Percentiles rank a stretch among this genome's conserved stretches.
These are phyloP conservation scores for Sinocyclocheilus anophthalmus DNA, from an alignment of 2,113 vertebrate genomes.

Conservation along the genomic window DNA sequence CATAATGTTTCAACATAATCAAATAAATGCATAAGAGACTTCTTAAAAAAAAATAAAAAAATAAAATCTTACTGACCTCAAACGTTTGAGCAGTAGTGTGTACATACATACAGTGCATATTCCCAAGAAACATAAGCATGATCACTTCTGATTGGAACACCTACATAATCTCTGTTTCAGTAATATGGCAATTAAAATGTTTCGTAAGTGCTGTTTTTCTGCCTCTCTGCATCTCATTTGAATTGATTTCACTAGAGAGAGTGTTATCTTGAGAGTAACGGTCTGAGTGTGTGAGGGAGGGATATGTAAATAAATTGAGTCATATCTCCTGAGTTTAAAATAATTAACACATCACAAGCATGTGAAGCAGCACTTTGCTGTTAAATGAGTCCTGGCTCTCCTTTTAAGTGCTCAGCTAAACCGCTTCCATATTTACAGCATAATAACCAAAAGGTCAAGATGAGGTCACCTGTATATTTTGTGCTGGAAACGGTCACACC, in stretches of 20 bases:
- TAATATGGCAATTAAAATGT: background rate
- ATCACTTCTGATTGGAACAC: background rate
- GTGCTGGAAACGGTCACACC: constrained; percentile 94
- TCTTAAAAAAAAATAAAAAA: no score
- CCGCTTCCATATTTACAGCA: background rate
- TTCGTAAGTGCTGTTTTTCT: background rate
- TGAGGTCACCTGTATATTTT: constrained; percentile 90
- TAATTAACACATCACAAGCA: constrained; percentile 18
- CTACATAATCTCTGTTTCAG: background rate
- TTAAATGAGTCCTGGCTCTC: background rate
- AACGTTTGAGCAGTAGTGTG: no score
- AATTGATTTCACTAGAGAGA: background rate
- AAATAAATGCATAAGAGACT: background rate
- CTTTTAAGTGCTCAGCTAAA: background rate
- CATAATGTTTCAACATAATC: background rate
- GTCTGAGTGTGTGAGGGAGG: background rate
- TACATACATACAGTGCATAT: background rate
- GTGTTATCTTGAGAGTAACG: background rate
- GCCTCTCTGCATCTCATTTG: constrained; percentile 1
- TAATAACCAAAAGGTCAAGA: background rate
- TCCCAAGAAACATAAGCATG: background rate
- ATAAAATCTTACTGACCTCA: no score
- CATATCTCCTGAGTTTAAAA: background rate
- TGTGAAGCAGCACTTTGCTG: constrained; percentile 4
- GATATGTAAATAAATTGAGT: constrained; percentile 24